Evolutionary conservation across 2,888 invertebrate genomes (phyloP).

Genomic region (Acleris sparsana): DNA sequence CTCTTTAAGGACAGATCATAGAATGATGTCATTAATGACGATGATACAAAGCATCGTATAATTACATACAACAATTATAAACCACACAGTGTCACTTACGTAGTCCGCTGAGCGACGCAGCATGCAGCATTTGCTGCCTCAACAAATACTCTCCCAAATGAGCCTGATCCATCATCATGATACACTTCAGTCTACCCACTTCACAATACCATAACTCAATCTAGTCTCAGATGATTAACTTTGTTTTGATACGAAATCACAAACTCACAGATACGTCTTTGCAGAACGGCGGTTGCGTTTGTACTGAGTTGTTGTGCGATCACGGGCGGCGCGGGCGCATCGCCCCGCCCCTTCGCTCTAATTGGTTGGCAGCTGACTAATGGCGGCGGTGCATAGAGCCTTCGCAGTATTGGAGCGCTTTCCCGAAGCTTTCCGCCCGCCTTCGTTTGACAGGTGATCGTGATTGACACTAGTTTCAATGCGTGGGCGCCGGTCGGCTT

Average conservation of each 20-base stretch:
- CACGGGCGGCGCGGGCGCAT: constrained; percentile 78
- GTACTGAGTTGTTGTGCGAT: constrained; percentile 62
- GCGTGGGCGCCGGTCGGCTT: constrained; percentile 67
- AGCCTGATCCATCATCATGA: constrained; percentile 81
- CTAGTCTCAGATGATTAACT: constrained; percentile 32
- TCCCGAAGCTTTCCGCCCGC: constrained; percentile 73
- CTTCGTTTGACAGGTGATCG: constrained; percentile 70
- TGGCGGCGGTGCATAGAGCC: constrained; percentile 63
- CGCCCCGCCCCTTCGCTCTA: constrained; percentile 57
- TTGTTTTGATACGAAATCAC: constrained; percentile 61
- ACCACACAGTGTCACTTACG: constrained; percentile 58
- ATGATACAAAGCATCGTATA: too few species aligned
- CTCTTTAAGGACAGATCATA: too few species aligned
- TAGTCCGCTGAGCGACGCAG: constrained; percentile 72
- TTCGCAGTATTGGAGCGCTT: constrained; percentile 58
- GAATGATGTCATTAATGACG: too few species aligned
- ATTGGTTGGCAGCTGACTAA: constrained; percentile 67
- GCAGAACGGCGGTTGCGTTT: constrained; percentile 71
- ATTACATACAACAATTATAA: too few species aligned
- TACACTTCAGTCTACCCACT: constrained; percentile 52
- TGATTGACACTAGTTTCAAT: constrained; percentile 60
- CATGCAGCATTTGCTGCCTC: constrained; percentile 80
- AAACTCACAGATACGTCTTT: constrained; percentile 67
- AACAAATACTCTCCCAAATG: constrained; percentile 78
- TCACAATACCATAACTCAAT: constrained; percentile 64